These are phyloP conservation scores for Caenorhabditis sulstoni DNA, from an alignment of 2,888 invertebrate genomes.

Conservation along the genomic window DNA sequence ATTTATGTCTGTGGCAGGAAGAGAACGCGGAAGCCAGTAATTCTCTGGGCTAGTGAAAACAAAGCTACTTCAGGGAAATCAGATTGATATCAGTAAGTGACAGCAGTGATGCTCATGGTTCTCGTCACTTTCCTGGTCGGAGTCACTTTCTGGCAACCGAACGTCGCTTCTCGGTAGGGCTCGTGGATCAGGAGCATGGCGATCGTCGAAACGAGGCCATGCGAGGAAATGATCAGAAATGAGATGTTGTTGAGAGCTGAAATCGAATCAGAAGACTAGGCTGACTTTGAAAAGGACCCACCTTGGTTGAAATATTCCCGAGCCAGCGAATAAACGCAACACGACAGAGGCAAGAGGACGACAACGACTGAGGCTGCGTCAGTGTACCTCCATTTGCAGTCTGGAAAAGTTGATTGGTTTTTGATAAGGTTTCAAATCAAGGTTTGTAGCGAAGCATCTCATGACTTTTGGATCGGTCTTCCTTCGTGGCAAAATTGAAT, in stretches of 20 bases:
- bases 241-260: slow-evolving; percentile 31
- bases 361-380: slow-evolving; percentile 11
- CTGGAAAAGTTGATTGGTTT: slow-evolving; percentile 1
- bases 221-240: slow-evolving; percentile 17
- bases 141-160: neutral
- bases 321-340: neutral
- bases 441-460: too few relatives aligned
- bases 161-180: slow-evolving; percentile 17
- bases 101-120: too few relatives aligned
- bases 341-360: slow-evolving; percentile 2
- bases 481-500: too few relatives aligned
- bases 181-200: slow-evolving; percentile 30
- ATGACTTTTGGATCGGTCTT: too few relatives aligned
- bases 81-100: too few relatives aligned
- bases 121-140: too few relatives aligned
- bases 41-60: too few relatives aligned
- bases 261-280: too few relatives aligned
- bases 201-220: slow-evolving; percentile 28
- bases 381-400: neutral
- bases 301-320: neutral
- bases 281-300: too few relatives aligned
- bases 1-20: too few relatives aligned
- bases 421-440: neutral
- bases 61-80: too few relatives aligned
- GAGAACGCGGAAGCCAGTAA: too few relatives aligned